Conservation (phyloP, 2,113 vertebrate species). For the Chitala chitala region DNA sequence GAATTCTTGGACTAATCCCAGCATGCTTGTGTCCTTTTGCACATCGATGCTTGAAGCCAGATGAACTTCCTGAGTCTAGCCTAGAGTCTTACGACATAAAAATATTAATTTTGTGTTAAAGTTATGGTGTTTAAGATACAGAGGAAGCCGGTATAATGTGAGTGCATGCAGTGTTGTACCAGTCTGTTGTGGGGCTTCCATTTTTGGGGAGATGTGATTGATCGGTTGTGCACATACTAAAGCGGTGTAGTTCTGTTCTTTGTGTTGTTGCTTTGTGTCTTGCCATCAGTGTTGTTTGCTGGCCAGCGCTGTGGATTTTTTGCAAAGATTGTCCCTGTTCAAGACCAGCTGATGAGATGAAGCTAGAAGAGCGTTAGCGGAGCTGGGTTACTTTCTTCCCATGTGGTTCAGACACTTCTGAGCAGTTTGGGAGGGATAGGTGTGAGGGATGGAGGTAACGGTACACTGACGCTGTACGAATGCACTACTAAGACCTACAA, state of each 20-base stretch:
- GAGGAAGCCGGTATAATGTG: too few relatives aligned
- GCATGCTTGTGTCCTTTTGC: neutral
- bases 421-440: neutral
- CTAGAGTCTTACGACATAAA: too few relatives aligned
- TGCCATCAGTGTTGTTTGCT: neutral
- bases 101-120: too few relatives aligned
- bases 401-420: neutral
- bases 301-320: neutral
- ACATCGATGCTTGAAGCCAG: neutral
- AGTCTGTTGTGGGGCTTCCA: too few relatives aligned
- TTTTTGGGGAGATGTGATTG: too few relatives aligned
- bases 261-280: neutral
- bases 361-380: too few relatives aligned
- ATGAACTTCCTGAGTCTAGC: neutral
- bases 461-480: neutral
- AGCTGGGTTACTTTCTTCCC: neutral
- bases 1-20: neutral
- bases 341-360: too few relatives aligned
- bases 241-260: neutral
- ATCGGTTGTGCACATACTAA: neutral
- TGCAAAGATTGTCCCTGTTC: neutral
- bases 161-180: too few relatives aligned
- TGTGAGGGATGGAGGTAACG: neutral
- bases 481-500: neutral
- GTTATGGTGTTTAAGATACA: too few relatives aligned